Base-by-base conservation (phyloP, 2,113 vertebrate species). In the Rhabdornis inornatus region DNA sequence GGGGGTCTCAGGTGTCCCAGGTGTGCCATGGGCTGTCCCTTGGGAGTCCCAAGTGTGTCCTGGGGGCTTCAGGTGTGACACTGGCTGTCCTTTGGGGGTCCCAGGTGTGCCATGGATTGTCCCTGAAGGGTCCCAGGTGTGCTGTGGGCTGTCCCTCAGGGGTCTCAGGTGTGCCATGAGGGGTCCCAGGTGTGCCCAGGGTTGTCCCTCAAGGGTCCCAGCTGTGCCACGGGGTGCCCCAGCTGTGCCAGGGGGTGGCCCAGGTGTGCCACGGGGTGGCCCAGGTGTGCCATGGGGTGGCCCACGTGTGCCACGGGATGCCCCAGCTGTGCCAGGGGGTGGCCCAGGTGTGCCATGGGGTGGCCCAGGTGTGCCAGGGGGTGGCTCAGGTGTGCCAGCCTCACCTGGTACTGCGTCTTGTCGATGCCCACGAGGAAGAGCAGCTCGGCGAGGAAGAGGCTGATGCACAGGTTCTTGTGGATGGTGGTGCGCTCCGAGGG, bases 381-480 rank as follows among this genome's bases (percentile, higher is more conserved):
- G 10, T 12, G 61, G 10, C 35, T 16, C 10, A 30, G 49, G 28
- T 12, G 39, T 4, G 23, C 15, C 55, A 22, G n/a, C 2, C 83
- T 6, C 79, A 99, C 99, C 88, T 99, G 98, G 78, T 99, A 99
- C 96, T 99, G 98, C 0, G 99, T 99, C 97, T 99, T 99, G 97
- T 99, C 98, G 53, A 99, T 99, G 94, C 99, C 99, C 1, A 99
- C 98, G 94, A 99, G 99, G 97, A 99, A 99, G 96, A 99, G 98
- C 57, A 99, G 98, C 97, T 99, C 99, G 0, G 99, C 99, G 25
- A 99, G 98, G 97, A 99, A 99, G 95, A 99, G 99, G 96, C 99
- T 99, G 98, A 99, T 98, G 96, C 99, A 99, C 37, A 99, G 98
- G 97, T 99, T 99, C 98, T 99, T 99, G 98, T 99, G 99, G 97